Evolutionary conservation across 2,113 vertebrate species (phyloP), one percentile per base, ranked within the genome.

Genomic region (Neodon shergylaensis): DNA sequence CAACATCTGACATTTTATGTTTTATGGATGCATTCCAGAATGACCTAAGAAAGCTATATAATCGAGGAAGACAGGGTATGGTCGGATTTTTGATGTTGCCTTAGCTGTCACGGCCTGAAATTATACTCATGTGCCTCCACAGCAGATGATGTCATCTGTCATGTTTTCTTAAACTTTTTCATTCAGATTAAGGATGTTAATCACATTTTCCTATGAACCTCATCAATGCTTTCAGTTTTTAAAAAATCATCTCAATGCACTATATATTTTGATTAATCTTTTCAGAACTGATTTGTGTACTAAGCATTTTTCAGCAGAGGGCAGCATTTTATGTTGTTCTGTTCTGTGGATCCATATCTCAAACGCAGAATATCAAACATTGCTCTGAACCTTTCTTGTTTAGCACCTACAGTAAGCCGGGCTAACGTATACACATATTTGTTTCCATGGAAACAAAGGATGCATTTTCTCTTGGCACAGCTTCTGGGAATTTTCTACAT

Each of bases 241-340:
- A 8, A 21, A 77, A 90, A 90, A 61, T 16, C 17, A 58, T n/a
- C 36, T 91, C 36, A 79, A 33, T 54, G 4, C 92, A 36, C 2
- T 61, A 4, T 90, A 13, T 21, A 74, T 58, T 90, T 96, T 78
- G 74, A 84, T 88, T 26, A 68, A 12, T 10, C 52, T 85, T 83
- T 90, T 44, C 54, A 92, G 2, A 17, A 65, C 0, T 94, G 42
- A 79, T 66, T 79, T 92, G 11, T 39, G 7, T 66, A 31, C 33
- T 87, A 12, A 24, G 8, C 33, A 88, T 84, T 92, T 92, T 86
- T 96, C 95, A 92, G 92, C 79, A 96, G 94, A 96, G 90, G 92
- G 90, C 92, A 97, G 91, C 66, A 92, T 79, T 94, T 87, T 85
- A 66, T 54, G 58, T 90, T 86, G 42, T 79, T 96, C 74, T 91